These are phyloP conservation scores for Squalus acanthias DNA, from an alignment of 2,797 vertebrate genomes.

Conservation along the genomic window DNA sequence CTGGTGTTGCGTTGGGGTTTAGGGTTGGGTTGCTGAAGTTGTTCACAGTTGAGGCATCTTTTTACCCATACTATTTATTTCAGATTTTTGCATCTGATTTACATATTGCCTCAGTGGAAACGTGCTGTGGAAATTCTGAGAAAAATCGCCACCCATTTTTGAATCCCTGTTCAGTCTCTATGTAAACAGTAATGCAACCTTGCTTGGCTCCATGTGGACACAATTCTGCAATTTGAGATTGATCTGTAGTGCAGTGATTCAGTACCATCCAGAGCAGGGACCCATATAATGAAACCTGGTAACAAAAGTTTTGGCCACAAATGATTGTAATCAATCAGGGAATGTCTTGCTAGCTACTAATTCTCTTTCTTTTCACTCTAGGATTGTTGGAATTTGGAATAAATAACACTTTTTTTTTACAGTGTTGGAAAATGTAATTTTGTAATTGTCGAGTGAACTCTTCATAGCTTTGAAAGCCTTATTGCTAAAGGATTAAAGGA, in stretches of 20 bases:
- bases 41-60: background rate
- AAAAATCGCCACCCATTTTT: background rate
- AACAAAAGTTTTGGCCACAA: background rate
- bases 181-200: background rate
- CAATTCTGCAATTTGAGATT: background rate
- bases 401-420: constrained; percentile 27
- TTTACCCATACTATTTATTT: background rate
- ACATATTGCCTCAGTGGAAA: background rate
- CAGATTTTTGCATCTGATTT: background rate
- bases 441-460: background rate
- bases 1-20: background rate
- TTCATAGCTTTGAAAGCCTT: constrained; percentile 19
- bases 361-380: constrained; percentile 27
- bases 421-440: constrained; percentile 25
- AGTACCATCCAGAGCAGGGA: background rate
- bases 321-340: background rate
- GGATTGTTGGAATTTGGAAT: background rate
- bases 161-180: background rate
- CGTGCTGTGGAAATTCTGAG: background rate
- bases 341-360: background rate
- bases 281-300: background rate
- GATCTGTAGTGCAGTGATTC: background rate
- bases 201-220: background rate
- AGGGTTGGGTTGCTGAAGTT: background rate
- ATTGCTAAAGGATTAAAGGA: background rate